Percentiles rank a stretch among this genome's conserved stretches.
These are phyloP conservation scores for Typhlomys cinereus DNA, from an alignment of 2,113 vertebrate genomes.

Conservation along the genomic window DNA sequence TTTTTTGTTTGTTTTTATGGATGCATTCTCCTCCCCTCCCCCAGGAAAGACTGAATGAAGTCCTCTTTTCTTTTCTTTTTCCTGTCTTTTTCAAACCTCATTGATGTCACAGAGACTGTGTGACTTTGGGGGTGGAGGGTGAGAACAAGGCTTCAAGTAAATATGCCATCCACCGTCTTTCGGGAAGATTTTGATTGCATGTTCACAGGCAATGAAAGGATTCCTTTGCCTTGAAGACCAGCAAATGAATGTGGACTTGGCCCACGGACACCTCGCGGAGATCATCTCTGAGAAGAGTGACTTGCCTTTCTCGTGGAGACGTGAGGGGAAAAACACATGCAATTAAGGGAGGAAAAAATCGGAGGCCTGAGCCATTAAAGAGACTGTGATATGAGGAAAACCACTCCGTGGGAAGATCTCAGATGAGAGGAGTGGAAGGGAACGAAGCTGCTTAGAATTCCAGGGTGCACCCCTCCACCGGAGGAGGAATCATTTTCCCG, in stretches of 20 bases:
- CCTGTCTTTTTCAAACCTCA: slow-evolving; percentile 36
- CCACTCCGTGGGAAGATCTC: slow-evolving; percentile 36
- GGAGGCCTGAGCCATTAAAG: slow-evolving; percentile 43
- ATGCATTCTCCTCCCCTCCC: not conserved
- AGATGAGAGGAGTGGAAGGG: slow-evolving; percentile 42
- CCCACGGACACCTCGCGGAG: not conserved
- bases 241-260: not conserved
- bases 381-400: slow-evolving; percentile 61
- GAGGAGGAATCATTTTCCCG: slow-evolving; percentile 55
- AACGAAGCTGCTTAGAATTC: slow-evolving; percentile 78
- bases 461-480: slow-evolving; percentile 48
- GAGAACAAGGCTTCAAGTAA: slow-evolving; percentile 16
- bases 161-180: not conserved
- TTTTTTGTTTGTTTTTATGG: slow-evolving; percentile 10
- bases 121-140: slow-evolving; percentile 26
- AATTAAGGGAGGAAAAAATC: slow-evolving; percentile 57
- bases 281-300: slow-evolving; percentile 44
- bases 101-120: not conserved
- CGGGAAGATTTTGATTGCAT: slow-evolving; percentile 10
- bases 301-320: slow-evolving; percentile 44
- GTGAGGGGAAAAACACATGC: slow-evolving; percentile 47
- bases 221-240: slow-evolving; percentile 33
- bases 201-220: not conserved
- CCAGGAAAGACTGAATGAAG: slow-evolving; percentile 43
- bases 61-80: slow-evolving; percentile 23